phyloP scores from a whole-genome alignment of 2,888 invertebrate species.

The Strigamia transsilvanica region DNA sequence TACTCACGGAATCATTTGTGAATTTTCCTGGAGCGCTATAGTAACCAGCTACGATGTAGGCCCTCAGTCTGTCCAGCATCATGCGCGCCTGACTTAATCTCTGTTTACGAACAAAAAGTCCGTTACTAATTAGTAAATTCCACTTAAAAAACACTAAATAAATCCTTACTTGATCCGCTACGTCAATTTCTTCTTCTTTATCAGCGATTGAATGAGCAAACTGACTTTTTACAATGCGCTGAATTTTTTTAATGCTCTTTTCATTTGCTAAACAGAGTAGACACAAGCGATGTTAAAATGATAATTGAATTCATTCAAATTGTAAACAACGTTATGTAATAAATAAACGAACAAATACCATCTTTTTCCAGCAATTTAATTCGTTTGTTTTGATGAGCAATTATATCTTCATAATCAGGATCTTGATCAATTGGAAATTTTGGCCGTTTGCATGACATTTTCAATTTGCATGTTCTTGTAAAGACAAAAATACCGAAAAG shows the following conservation, averaged over 20 bases:
- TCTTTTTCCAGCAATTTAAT: constrained; percentile 48
- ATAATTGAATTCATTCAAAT: too few species aligned
- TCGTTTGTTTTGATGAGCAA: constrained; percentile 40
- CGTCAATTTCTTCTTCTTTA: constrained; percentile 39
- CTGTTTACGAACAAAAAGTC: background rate
- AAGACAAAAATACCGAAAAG: background rate
- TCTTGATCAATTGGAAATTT: constrained; percentile 38
- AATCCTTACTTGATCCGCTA: constrained; percentile 23
- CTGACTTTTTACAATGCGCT: constrained; percentile 36
- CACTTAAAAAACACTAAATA: background rate
- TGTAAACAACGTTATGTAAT: background rate
- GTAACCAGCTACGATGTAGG: constrained; percentile 38
- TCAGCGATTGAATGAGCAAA: constrained; percentile 41
- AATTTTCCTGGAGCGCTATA: constrained; percentile 43
- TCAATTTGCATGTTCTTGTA: constrained; percentile 1
- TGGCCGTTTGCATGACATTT: constrained; percentile 50
- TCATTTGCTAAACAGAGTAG: background rate
- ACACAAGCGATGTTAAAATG: background rate
- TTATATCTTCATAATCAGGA: constrained; percentile 46
- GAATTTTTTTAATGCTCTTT: constrained; percentile 49
- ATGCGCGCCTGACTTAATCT: constrained; percentile 25
- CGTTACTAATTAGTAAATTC: background rate
- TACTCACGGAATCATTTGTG: constrained; percentile 17
- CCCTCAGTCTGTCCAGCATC: constrained; percentile 44
- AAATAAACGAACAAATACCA: constrained; percentile 37